Conservation (phyloP, 2,888 invertebrate genomes). For the Amorpha juglandis region DNA sequence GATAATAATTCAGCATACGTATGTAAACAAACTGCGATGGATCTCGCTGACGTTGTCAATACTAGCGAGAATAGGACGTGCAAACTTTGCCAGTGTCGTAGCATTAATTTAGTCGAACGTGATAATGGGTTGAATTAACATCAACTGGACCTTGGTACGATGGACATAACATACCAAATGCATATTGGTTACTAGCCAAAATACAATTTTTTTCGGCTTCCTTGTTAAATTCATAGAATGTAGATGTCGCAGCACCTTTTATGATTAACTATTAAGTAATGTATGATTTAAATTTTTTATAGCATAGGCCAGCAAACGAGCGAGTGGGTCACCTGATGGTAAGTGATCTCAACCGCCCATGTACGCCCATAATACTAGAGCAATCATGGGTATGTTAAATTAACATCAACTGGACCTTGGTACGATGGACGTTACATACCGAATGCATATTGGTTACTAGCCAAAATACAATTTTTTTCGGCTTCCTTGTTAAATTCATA, state of each 20-base stretch:
- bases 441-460: not conserved
- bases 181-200: not conserved
- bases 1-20: slow-evolving; percentile 50
- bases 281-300: too few relatives aligned
- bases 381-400: not conserved
- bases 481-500: not conserved
- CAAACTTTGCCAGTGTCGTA: slow-evolving; percentile 45
- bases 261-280: too few relatives aligned
- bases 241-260: not conserved
- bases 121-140: slow-evolving; percentile 43
- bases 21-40: slow-evolving; percentile 41
- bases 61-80: slow-evolving; percentile 49
- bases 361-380: too few relatives aligned
- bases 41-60: slow-evolving; percentile 52
- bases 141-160: slow-evolving; percentile 28
- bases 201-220: not conserved
- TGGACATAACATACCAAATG: not conserved
- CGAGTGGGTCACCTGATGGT: too few relatives aligned
- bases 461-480: not conserved
- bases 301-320: too few relatives aligned
- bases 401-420: slow-evolving; percentile 32
- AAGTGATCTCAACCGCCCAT: too few relatives aligned
- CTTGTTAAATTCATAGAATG: not conserved
- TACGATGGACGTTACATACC: not conserved
- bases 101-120: slow-evolving; percentile 43